phyloP scores from a whole-genome alignment of 2,797 vertebrate genomes.

The Morelia viridis region DNA sequence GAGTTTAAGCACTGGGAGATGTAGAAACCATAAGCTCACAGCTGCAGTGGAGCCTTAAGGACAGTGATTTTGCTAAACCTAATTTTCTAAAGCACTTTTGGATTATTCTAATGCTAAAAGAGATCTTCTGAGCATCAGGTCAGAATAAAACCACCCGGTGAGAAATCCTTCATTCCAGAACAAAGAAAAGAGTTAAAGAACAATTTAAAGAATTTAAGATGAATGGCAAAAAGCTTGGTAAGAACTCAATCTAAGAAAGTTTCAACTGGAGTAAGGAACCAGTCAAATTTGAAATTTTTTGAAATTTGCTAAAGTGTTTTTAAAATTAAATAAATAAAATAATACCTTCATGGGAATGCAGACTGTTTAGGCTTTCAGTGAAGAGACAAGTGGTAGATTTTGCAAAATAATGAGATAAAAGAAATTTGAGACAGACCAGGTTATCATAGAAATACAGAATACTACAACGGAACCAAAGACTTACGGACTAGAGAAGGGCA shows the following conservation, averaged over 20 bases:
- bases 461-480: not conserved
- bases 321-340: not conserved
- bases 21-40: not conserved
- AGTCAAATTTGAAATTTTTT: not conserved
- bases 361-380: not conserved
- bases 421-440: not conserved
- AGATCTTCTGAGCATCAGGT: no score
- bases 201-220: no score
- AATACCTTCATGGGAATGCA: not conserved
- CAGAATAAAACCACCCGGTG: no score
- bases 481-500: not conserved
- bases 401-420: not conserved
- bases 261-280: not conserved
- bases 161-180: no score
- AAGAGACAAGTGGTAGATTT: not conserved
- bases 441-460: not conserved
- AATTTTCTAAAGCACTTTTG: not conserved
- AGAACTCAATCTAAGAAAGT: not conserved
- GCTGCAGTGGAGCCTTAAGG: not conserved
- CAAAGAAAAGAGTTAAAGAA: no score
- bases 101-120: not conserved
- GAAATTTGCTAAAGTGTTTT: not conserved
- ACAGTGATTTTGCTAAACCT: not conserved
- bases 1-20: not conserved
- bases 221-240: not conserved